Evolutionary conservation across 2,888 invertebrate species (phyloP).

Genomic region (Meiosimyza platycephala): DNA sequence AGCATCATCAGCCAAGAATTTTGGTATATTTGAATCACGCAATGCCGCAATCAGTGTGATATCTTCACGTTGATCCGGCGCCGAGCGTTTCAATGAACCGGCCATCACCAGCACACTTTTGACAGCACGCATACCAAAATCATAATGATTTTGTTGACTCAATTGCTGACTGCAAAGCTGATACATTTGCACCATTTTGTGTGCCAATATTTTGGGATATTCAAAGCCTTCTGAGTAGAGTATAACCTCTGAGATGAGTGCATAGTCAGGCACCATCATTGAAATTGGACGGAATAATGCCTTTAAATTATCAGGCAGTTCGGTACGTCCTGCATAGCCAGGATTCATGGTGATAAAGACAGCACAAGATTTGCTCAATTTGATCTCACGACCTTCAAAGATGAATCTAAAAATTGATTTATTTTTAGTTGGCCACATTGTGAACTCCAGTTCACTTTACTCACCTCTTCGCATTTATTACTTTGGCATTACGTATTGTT

Average conservation of each 20-base stretch:
- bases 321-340: conserved; percentile 90
- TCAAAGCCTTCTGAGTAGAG: conserved; percentile 95
- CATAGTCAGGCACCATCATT: conserved; percentile 95
- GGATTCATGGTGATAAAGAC: conserved; percentile 95
- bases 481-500: conserved; percentile 88
- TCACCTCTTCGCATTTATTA: conserved; percentile 70
- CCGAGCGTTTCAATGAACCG: conserved; percentile 85
- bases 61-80: conserved; percentile 86
- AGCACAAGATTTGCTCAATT: conserved; percentile 81
- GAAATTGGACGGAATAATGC: conserved; percentile 87
- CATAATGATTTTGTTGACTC: conserved; percentile 92
- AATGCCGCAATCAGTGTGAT: conserved; percentile 86
- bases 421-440: background rate
- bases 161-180: conserved; percentile 91
- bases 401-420: conserved; percentile 72
- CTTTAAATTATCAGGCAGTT: conserved; percentile 89
- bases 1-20: conserved; percentile 88
- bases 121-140: conserved; percentile 94
- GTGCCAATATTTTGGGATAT: conserved; percentile 85
- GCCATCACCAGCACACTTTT: conserved; percentile 95
- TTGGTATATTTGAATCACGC: conserved; percentile 90
- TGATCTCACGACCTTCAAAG: conserved; percentile 91
- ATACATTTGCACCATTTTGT: conserved; percentile 94
- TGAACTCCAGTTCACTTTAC: conserved; percentile 4
- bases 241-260: conserved; percentile 89